Conservation (phyloP, 1,140 invertebrate species). For the Drosophila tsacasi region DNA sequence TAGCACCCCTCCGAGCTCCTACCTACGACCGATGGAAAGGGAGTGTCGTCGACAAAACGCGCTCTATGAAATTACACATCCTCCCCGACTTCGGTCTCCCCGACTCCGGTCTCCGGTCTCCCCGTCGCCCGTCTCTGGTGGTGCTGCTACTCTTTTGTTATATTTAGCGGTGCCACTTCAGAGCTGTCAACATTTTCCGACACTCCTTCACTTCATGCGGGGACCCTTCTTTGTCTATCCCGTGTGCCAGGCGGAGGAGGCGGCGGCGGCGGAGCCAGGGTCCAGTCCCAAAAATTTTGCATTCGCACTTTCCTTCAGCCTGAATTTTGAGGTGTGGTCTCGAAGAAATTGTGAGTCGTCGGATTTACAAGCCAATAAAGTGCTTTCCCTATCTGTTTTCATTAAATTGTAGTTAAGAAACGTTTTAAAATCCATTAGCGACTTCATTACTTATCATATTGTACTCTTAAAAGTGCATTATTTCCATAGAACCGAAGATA, state of each 20-base stretch:
- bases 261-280: background rate
- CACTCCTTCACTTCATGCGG: conserved; percentile 16
- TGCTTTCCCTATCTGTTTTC: background rate
- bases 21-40: background rate
- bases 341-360: background rate
- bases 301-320: background rate
- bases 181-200: conserved; percentile 18
- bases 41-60: background rate
- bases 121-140: background rate
- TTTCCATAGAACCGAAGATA: background rate
- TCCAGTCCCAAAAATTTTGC: conserved; percentile 9
- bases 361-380: background rate
- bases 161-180: conserved; percentile 18
- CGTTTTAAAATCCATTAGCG: background rate
- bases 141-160: conserved; percentile 16
- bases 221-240: conserved; percentile 11
- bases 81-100: background rate
- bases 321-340: conserved; percentile 13
- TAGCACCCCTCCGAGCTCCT: background rate
- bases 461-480: background rate
- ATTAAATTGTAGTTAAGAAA: background rate
- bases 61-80: background rate
- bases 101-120: no score
- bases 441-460: background rate
- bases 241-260: background rate